Conservation (phyloP, 2,113 vertebrate species). For the Cnemophilus loriae region DNA sequence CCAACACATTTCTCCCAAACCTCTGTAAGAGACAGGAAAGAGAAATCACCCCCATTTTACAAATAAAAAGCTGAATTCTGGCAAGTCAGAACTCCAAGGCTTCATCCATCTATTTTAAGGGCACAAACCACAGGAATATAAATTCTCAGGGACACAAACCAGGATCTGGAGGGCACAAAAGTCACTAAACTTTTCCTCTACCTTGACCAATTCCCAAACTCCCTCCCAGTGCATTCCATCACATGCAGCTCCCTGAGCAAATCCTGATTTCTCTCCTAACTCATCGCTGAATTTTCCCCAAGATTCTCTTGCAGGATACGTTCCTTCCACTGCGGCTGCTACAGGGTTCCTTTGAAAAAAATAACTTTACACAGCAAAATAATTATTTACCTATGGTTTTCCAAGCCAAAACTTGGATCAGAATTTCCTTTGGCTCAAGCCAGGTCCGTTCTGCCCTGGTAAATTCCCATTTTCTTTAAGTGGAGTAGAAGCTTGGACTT, state of each 20-base stretch:
- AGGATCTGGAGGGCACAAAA: neutral
- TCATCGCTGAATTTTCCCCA: neutral
- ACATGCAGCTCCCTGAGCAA: neutral
- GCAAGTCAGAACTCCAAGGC: neutral
- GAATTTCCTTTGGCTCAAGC: neutral
- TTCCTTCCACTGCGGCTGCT: neutral
- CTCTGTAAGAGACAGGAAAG: neutral
- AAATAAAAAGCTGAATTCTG: neutral
- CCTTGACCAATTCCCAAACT: neutral
- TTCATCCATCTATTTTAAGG: neutral
- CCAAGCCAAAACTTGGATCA: neutral
- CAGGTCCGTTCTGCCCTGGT: neutral
- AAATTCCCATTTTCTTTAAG: constrained; percentile 19
- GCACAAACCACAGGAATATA: neutral
- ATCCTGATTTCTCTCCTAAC: neutral
- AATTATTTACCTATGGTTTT: neutral
- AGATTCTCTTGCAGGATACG: neutral
- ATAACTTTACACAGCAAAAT: neutral
- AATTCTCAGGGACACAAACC: neutral
- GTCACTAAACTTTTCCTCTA: neutral
- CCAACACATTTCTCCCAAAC: neutral
- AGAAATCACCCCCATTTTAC: neutral
- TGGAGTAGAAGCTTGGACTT: neutral
- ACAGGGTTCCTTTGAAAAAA: neutral
- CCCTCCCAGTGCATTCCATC: neutral